Percentiles rank a stretch among this genome's conserved stretches.
Evolutionary conservation across 2,113 vertebrate species (phyloP).

Genomic region (Callocephalon fimbriatum): DNA sequence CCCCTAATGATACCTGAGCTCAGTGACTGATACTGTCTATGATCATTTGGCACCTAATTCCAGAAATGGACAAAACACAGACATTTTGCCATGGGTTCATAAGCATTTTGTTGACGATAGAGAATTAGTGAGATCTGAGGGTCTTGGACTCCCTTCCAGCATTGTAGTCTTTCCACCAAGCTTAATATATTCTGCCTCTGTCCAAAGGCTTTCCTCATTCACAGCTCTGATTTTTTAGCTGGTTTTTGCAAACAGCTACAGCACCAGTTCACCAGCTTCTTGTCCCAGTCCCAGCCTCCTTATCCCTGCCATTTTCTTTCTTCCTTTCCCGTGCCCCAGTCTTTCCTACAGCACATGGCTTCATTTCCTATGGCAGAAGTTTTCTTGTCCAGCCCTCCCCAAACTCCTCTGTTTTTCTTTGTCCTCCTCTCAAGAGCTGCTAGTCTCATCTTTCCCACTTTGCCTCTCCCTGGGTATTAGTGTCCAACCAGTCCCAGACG

Average conservation of each 20-base stretch:
- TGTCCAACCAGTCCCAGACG: background rate
- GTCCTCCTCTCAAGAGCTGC: background rate
- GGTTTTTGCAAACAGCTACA: background rate
- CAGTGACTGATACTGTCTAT: background rate
- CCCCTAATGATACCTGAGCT: background rate
- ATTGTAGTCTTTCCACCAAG: background rate
- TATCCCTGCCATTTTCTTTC: background rate
- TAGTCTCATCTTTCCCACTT: background rate
- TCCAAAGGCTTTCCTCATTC: background rate
- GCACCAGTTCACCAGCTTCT: background rate
- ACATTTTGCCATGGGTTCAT: background rate
- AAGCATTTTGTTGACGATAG: background rate
- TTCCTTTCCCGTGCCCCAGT: fast-evolving
- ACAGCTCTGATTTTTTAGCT: background rate
- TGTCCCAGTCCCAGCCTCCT: background rate
- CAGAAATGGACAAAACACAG: background rate
- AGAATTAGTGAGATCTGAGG: background rate
- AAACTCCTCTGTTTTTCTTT: background rate
- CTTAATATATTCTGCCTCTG: background rate
- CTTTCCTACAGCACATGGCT: background rate
- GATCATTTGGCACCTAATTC: background rate
- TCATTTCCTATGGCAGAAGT: background rate
- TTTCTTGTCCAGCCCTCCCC: background rate
- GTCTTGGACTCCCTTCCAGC: background rate
- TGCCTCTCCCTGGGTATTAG: background rate